phyloP scores from a whole-genome alignment of 2,888 invertebrate species.

The Uropetala carovei region DNA sequence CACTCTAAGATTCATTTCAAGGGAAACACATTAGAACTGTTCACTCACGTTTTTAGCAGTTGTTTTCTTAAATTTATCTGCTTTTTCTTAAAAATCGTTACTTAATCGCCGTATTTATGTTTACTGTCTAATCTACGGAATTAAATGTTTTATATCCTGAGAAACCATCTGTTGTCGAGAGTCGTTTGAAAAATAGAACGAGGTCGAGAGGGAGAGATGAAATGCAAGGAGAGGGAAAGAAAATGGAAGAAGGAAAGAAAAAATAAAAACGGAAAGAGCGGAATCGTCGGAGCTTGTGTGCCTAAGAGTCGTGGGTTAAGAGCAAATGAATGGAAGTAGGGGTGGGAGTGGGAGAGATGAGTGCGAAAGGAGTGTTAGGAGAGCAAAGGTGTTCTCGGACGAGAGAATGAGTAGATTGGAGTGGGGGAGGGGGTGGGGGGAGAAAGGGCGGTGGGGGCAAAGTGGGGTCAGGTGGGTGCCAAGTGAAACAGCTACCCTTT shows the following conservation, averaged over 20 bases:
- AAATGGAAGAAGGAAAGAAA: not conserved
- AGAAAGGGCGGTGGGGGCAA: not conserved
- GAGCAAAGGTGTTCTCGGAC: not conserved
- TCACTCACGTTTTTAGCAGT: no score
- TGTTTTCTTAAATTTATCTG: no score
- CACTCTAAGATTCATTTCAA: no score
- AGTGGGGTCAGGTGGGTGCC: not conserved
- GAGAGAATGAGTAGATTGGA: not conserved
- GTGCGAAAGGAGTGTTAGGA: not conserved
- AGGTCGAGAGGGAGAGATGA: not conserved
- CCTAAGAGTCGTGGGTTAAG: not conserved
- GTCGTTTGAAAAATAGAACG: not conserved
- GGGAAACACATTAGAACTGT: no score
- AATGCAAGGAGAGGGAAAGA: not conserved
- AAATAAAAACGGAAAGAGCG: not conserved
- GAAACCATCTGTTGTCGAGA: not conserved
- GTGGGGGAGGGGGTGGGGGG: not conserved
- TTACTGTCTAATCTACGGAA: no score
- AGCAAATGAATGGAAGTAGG: not conserved
- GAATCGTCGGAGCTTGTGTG: not conserved
- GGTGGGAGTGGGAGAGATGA: not conserved
- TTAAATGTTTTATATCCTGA: no score
- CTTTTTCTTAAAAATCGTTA: no score
- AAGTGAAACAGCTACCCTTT: not conserved
- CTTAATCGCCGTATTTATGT: no score